Conservation (phyloP, 2,797 vertebrate species). For the Potorous gilbertii region DNA sequence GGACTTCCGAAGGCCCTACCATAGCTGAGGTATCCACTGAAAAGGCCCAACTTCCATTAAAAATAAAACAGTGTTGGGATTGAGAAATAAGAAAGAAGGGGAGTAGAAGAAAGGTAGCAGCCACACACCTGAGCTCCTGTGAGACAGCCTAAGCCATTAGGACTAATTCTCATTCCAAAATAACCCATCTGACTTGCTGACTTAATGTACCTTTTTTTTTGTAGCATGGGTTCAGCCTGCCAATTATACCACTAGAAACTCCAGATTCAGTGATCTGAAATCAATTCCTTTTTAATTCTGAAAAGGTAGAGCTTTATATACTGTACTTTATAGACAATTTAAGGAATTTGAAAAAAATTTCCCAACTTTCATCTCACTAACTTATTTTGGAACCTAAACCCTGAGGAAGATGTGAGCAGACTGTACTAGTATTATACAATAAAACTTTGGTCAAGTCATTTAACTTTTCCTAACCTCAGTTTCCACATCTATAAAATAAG, state of each 20-base stretch:
- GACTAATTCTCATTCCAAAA: background rate
- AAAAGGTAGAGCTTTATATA: background rate
- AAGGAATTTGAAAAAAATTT: background rate
- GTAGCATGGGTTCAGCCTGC: background rate
- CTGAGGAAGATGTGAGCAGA: background rate
- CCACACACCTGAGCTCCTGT: background rate
- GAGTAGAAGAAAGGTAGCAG: background rate
- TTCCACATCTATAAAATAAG: background rate
- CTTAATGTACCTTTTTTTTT: background rate
- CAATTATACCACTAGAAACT: background rate
- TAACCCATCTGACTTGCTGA: background rate
- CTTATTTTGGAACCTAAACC: background rate
- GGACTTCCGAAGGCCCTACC: background rate
- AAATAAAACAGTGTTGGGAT: background rate
- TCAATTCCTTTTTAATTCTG: background rate
- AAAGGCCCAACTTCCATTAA: background rate
- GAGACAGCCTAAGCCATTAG: background rate
- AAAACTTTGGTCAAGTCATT: background rate
- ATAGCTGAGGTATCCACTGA: background rate
- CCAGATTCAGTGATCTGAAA: background rate
- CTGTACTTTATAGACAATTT: background rate
- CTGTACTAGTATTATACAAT: background rate
- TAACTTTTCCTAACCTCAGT: background rate
- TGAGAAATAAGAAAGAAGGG: background rate
- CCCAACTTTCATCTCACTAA: background rate